Base-by-base conservation (phyloP, 2,888 invertebrate species). In the Heliconius charithonia region DNA sequence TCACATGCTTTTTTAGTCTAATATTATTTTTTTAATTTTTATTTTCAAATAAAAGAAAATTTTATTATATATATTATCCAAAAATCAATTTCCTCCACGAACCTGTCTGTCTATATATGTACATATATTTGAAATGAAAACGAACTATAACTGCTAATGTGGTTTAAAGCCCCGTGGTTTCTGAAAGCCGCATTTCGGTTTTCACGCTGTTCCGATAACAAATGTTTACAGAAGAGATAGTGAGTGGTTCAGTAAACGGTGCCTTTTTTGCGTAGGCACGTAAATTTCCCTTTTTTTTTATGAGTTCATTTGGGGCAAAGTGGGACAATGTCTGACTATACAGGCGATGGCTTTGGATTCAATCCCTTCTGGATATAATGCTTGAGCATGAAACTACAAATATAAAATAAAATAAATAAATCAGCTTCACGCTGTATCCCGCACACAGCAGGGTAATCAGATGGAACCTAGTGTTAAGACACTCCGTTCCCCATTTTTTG, bases 81-180 rank as follows among this genome's bases (percentile, higher is more conserved):
- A 19, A 2, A n/a, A 59, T 59, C 22, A n/a, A 59, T 62, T 2
- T 62, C 27, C 13, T 63, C 63, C 25, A 27, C 16, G 13, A 63
- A 27, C 63, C 2, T 63, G 27, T 27, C 2, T 63, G 27, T 27
- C 25, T 27, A 10, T 63, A 3, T 63, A 63, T 16, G 16, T 25
- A 12, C 6, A 6, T 45, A 45, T 45, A 6, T 45, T 45, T 27
- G 6, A 63, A 63, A 4, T 27, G 62, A 25, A 25, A 62, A 62
- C 25, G 16, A 22, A 32, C 19, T 22, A 29, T 66, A 29, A 32
- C 22, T 19, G 19, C 32, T 66, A 32, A n/a, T 66, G 32, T 12
- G 37, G 66, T 67, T 37, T 67, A n/a, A 67, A 67, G 37, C 37
- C 32, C 66, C 12, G 12, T 67, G 66, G 37, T 67, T 67, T 67